Conservation (phyloP, 2,113 vertebrate species). For the Chaetorhynchus papuensis region DNA sequence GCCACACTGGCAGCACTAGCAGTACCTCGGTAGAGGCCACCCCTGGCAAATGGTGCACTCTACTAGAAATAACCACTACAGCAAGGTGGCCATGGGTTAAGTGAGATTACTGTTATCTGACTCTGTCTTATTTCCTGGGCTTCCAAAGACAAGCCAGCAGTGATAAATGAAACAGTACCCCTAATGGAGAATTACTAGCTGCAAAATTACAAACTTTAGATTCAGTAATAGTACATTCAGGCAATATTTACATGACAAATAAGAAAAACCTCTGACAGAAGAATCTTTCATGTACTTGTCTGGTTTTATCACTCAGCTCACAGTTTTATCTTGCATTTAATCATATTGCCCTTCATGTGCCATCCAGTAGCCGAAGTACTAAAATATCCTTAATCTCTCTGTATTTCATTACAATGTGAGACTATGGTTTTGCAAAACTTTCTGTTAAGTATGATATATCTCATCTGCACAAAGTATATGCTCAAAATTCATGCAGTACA, state of each 20-base stretch:
- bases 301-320: conserved; percentile 51
- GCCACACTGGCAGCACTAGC: background rate
- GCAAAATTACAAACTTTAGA: conserved; percentile 33
- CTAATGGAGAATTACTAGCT: background rate
- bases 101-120: background rate
- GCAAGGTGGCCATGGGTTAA: background rate
- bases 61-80: background rate
- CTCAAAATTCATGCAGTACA: background rate
- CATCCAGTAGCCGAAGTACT: conserved; percentile 43
- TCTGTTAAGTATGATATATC: conserved; percentile 36
- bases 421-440: conserved; percentile 35
- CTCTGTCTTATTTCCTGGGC: background rate
- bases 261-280: conserved; percentile 39
- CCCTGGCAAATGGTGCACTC: background rate
- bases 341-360: conserved; percentile 58
- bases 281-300: conserved; percentile 42
- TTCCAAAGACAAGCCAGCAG: background rate
- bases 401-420: conserved; percentile 36
- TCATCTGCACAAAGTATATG: conserved; percentile 9
- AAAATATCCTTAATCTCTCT: conserved; percentile 46
- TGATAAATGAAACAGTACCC: background rate
- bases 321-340: conserved; percentile 54
- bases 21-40: background rate
- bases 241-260: conserved; percentile 55
- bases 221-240: conserved; percentile 1